A percentile compares a stretch with the other conserved stretches of the same genome.
These are phyloP conservation scores for Cecropterus lyciades DNA, from an alignment of 1,140 invertebrate species.

Conservation along the genomic window DNA sequence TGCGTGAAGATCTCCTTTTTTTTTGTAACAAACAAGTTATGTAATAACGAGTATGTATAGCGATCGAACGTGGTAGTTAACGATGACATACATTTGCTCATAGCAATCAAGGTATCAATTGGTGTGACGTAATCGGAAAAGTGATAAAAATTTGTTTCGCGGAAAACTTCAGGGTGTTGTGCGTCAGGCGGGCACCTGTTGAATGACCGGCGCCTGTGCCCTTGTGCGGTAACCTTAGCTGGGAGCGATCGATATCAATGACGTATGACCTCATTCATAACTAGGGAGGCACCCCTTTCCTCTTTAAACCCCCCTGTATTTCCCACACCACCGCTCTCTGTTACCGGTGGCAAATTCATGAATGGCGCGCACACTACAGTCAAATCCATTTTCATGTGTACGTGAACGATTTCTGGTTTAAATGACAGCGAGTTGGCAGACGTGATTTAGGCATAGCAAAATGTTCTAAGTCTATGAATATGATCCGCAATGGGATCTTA, in stretches of 20 bases:
- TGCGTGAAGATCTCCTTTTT: too few species aligned
- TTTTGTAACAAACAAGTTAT: background rate
- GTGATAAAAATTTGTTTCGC: constrained; percentile 61
- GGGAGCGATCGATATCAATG: constrained; percentile 73
- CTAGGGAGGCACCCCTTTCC: constrained; percentile 53
- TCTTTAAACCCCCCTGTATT: constrained; percentile 24
- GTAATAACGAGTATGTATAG: background rate
- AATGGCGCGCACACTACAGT: constrained; percentile 64
- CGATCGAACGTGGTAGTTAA: background rate
- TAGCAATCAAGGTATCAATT: constrained; percentile 47
- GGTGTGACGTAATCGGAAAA: constrained; percentile 60
- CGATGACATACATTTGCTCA: constrained; percentile 18
- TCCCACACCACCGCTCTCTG: constrained; percentile 48
- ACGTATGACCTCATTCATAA: constrained; percentile 82
- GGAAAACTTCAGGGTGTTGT: constrained; percentile 52
- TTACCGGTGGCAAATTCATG: constrained; percentile 67
- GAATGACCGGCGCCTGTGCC: constrained; percentile 56
- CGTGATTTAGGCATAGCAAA: background rate
- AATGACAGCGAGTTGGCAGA: background rate
- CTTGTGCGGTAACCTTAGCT: constrained; percentile 69
- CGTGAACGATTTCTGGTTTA: constrained; percentile 15
- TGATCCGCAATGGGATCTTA: too few species aligned
- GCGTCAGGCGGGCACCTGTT: constrained; percentile 77
- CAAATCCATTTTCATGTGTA: constrained; percentile 30
- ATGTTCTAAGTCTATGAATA: too few species aligned